Conservation (phyloP, 30 jellyfish, hydroid and myxozoan genomes). For the Chrysaora quinquecirrha region DNA sequence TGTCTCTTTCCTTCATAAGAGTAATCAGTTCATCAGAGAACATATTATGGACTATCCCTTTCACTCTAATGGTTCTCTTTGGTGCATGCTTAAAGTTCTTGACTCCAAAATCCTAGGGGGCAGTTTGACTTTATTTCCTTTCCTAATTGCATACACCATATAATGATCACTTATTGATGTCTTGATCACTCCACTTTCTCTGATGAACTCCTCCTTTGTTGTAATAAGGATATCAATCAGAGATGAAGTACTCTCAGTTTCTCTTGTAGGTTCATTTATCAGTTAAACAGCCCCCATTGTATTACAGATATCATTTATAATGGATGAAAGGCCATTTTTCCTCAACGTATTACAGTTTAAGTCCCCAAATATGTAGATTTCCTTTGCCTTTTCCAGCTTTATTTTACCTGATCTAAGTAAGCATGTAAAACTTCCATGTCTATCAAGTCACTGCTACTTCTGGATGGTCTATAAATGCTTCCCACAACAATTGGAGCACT, state of each 20-base stretch:
- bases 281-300: conserved; percentile 19
- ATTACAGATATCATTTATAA: neutral
- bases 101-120: conserved; percentile 20
- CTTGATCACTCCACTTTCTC: conserved; percentile 42
- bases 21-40: conserved; percentile 32
- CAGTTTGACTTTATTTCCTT: conserved; percentile 29
- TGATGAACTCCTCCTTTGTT: conserved; percentile 45
- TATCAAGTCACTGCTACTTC: conserved; percentile 22
- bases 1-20: conserved; percentile 43
- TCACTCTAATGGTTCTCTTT: conserved; percentile 24
- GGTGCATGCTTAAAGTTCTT: conserved; percentile 22
- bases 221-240: conserved; percentile 23
- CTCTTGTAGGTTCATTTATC: conserved; percentile 26
- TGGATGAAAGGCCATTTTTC: neutral
- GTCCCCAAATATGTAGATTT: neutral
- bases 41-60: conserved; percentile 13
- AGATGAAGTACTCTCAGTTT: conserved; percentile 29
- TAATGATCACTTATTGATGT: conserved; percentile 30
- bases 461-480: conserved; percentile 38
- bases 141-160: conserved; percentile 8
- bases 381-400: neutral
- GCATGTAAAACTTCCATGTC: conserved; percentile 8
- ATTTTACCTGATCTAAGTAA: neutral
- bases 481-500: conserved; percentile 30
- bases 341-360: neutral